Evolutionary conservation across 1,140 invertebrate genomes (phyloP).

Genomic region (Drosophila eugracilis): DNA sequence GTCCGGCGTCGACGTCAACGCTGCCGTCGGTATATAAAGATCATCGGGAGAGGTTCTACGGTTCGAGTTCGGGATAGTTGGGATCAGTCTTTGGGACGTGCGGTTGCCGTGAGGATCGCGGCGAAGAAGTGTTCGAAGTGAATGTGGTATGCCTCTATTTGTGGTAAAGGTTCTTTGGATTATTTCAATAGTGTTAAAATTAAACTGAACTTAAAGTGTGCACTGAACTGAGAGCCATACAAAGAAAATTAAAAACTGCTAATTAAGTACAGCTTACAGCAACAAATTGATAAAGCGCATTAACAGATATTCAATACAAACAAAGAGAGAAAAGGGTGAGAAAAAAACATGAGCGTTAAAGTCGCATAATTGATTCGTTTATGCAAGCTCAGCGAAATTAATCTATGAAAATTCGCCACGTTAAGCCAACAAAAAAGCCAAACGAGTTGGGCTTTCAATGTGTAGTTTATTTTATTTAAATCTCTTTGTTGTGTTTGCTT

Average conservation of each 20-base stretch:
- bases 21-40: constrained; percentile 20
- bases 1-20: constrained; percentile 14
- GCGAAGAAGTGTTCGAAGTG: constrained; percentile 3
- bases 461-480: constrained; percentile 12
- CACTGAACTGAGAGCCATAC: not conserved
- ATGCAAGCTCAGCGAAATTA: constrained; percentile 25
- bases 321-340: constrained; percentile 5
- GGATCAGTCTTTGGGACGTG: constrained; percentile 67
- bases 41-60: constrained; percentile 38
- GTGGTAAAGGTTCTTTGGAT: constrained; percentile 33
- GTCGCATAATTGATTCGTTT: constrained; percentile 49
- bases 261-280: constrained; percentile 34
- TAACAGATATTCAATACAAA: constrained; percentile 25
- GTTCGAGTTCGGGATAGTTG: constrained; percentile 49
- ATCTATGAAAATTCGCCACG: constrained; percentile 31
- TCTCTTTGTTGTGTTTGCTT: constrained; percentile 38
- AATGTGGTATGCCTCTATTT: not conserved
- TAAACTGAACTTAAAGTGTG: not conserved
- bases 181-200: not conserved
- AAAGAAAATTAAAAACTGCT: constrained; percentile 14
- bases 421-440: constrained; percentile 14
- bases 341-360: constrained; percentile 26
- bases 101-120: constrained; percentile 55
- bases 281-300: constrained; percentile 29
- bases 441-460: constrained; percentile 37